These are phyloP conservation scores for Gallirallus australis DNA, from an alignment of 2,797 vertebrate genomes.

Conservation along the genomic window DNA sequence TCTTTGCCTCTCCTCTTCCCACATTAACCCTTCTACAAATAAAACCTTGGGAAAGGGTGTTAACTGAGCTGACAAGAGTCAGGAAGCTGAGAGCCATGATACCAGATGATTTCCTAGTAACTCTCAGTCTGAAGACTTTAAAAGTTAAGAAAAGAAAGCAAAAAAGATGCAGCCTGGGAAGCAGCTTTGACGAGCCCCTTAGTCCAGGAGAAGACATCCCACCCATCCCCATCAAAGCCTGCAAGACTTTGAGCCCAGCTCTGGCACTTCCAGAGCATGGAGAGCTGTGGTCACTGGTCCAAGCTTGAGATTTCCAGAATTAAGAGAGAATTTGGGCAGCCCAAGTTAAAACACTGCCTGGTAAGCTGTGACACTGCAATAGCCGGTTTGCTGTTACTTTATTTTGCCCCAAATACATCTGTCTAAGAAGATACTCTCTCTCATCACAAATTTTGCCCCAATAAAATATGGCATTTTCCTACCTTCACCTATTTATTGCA, in stretches of 20 bases:
- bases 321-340: not conserved
- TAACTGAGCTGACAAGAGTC: not conserved
- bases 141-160: no score
- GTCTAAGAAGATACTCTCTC: not conserved
- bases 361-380: not conserved
- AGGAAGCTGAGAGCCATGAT: not conserved
- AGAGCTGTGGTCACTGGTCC: accelerated
- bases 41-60: not conserved
- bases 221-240: not conserved
- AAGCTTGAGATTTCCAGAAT: not conserved
- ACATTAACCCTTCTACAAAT: not conserved
- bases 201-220: not conserved
- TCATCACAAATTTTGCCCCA: not conserved
- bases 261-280: accelerated
- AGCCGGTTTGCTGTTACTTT: not conserved
- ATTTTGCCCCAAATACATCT: not conserved
- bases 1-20: not conserved
- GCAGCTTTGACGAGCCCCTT: not conserved
- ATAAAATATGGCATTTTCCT: slow-evolving; percentile 53
- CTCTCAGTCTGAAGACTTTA: not conserved
- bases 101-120: not conserved
- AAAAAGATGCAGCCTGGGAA: not conserved
- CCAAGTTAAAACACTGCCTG: not conserved
- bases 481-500: slow-evolving; percentile 32
- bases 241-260: accelerated